Evolutionary conservation across 2,113 vertebrate species (phyloP).

Genomic region (Urocynchramus pylzowi): DNA sequence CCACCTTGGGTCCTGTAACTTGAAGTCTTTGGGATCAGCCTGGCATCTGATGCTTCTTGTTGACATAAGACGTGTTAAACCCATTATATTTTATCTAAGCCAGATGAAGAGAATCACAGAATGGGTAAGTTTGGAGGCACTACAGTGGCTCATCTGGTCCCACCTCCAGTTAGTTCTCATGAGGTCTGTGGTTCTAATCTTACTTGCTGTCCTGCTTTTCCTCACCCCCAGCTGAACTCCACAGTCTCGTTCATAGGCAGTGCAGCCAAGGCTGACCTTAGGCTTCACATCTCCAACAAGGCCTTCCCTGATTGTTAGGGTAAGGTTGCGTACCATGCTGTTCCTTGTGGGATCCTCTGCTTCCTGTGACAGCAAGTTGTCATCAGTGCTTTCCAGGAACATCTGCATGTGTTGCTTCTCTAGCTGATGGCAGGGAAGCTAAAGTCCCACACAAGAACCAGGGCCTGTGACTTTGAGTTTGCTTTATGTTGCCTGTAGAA

Average conservation of each 20-base stretch:
- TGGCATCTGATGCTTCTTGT: background rate
- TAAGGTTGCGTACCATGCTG: background rate
- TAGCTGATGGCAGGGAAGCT: background rate
- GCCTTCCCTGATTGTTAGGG: background rate
- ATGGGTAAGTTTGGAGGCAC: background rate
- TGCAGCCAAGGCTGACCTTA: background rate
- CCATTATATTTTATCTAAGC: background rate
- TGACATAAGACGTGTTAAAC: background rate
- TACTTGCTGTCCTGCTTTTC: background rate
- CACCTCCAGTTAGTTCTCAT: background rate
- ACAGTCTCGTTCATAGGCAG: background rate
- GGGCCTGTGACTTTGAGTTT: background rate
- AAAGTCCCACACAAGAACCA: background rate
- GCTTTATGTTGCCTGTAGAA: background rate
- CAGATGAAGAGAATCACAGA: background rate
- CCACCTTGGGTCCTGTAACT: background rate
- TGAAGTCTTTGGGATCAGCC: background rate
- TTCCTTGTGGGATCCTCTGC: background rate
- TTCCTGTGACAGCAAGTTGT: background rate
- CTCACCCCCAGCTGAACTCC: background rate
- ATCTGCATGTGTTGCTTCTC: background rate
- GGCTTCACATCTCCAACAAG: background rate
- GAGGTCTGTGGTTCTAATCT: background rate
- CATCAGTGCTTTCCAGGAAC: background rate
- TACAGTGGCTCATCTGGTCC: background rate